These are phyloP conservation scores for Clarias pachynema DNA, from an alignment of 2,797 vertebrate species.

Conservation along the genomic window DNA sequence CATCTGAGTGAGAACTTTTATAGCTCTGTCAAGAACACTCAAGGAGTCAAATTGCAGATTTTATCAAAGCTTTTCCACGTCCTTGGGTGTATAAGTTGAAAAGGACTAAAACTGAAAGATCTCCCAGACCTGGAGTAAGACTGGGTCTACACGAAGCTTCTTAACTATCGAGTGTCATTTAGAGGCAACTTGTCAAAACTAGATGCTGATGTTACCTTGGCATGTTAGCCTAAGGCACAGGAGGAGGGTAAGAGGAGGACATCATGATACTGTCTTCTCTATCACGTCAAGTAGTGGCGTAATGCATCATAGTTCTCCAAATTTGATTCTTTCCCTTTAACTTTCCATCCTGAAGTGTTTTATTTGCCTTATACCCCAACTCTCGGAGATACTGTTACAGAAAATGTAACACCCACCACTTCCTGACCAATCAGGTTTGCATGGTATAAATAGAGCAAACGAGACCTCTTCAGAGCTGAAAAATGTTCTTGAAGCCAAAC, in stretches of 20 bases:
- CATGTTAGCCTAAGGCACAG: constrained; percentile 37
- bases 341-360: neutral
- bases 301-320: neutral
- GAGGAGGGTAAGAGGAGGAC: constrained; percentile 10
- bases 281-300: neutral
- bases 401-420: neutral
- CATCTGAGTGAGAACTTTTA: neutral
- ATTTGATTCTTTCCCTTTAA: neutral
- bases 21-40: constrained; percentile 35
- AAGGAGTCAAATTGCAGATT: constrained; percentile 30
- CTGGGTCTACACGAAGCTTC: constrained; percentile 74
- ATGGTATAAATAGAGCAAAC: neutral
- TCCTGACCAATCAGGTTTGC: neutral
- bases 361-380: neutral
- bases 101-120: constrained; percentile 67
- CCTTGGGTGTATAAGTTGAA: constrained; percentile 77
- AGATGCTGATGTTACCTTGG: constrained; percentile 53
- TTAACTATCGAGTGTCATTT: constrained; percentile 83
- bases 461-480: neutral
- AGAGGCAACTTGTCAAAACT: constrained; percentile 74
- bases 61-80: constrained; percentile 25
- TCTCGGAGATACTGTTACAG: neutral
- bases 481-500: neutral
- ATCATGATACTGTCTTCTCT: constrained; percentile 15
- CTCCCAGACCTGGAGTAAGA: constrained; percentile 16